phyloP scores from a whole-genome alignment of 2,113 vertebrate genomes.

The Gasterosteus aculeatus region DNA sequence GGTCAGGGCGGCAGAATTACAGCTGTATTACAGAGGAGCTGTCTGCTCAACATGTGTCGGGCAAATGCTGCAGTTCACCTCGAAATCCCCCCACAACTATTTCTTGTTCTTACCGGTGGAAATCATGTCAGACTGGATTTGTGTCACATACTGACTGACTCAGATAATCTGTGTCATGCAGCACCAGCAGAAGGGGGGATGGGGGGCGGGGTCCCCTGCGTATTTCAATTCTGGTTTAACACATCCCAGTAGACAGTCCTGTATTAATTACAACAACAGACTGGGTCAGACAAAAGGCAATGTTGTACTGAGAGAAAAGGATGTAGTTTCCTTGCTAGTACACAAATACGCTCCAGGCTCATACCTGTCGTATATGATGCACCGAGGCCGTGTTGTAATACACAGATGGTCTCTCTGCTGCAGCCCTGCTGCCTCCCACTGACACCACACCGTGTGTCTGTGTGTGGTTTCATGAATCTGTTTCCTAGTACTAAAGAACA shows the following conservation, averaged over 20 bases:
- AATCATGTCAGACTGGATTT: slow-evolving; percentile 27
- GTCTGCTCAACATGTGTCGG: slow-evolving; percentile 49
- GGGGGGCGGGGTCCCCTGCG: neutral
- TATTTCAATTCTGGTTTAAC: slow-evolving; percentile 16
- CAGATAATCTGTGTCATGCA: slow-evolving; percentile 32
- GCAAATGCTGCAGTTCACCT: slow-evolving; percentile 31
- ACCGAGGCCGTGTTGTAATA: slow-evolving; percentile 24
- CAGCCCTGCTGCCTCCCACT: slow-evolving; percentile 57
- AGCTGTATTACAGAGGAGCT: slow-evolving; percentile 48
- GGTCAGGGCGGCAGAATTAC: slow-evolving; percentile 60
- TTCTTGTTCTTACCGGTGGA: slow-evolving; percentile 23
- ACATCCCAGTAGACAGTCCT: slow-evolving; percentile 17
- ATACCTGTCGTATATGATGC: slow-evolving; percentile 52
- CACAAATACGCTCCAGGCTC: slow-evolving; percentile 27
- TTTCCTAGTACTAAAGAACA: neutral
- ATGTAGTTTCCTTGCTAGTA: slow-evolving; percentile 4
- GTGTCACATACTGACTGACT: slow-evolving; percentile 23
- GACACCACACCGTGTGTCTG: slow-evolving; percentile 12
- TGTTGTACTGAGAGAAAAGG: slow-evolving; percentile 13
- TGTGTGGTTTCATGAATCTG: slow-evolving; percentile 24
- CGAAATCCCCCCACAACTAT: slow-evolving; percentile 30
- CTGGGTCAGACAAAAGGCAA: slow-evolving; percentile 16
- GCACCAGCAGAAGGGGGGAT: neutral
- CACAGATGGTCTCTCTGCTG: slow-evolving; percentile 82
- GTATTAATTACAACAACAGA: slow-evolving; percentile 42